A percentile compares a stretch with the other conserved stretches of the same genome.
These are phyloP conservation scores for Dryobates pubescens DNA, from an alignment of 2,797 vertebrate genomes.

Conservation along the genomic window DNA sequence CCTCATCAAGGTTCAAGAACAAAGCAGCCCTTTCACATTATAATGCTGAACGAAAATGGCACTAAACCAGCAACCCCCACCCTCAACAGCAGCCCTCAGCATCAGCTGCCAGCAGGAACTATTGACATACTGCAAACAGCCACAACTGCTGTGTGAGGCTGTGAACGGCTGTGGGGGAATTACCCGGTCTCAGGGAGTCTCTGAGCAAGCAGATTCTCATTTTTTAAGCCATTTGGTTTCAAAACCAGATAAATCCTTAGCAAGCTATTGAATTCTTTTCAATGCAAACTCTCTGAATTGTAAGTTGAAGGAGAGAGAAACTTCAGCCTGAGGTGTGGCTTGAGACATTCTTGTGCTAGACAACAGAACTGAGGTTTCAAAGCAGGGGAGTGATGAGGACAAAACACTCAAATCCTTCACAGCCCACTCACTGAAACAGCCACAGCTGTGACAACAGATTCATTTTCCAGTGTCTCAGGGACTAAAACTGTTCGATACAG, in stretches of 20 bases:
- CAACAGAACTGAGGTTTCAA: not conserved
- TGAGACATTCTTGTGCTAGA: not conserved
- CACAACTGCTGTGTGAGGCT: not conserved
- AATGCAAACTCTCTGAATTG: not conserved
- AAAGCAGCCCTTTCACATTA: not conserved
- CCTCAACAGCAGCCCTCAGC: not conserved
- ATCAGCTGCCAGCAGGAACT: not conserved
- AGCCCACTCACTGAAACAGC: not conserved
- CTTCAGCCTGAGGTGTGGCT: not conserved
- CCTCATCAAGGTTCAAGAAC: not conserved
- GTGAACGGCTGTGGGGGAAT: not conserved
- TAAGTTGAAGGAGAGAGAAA: not conserved
- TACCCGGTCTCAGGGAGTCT: not conserved
- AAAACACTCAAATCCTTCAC: not conserved
- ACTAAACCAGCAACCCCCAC: not conserved
- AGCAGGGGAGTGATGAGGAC: not conserved
- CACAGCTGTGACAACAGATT: not conserved
- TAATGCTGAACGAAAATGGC: not conserved
- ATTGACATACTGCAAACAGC: not conserved
- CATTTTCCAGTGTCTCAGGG: not conserved
- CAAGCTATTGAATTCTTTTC: not conserved
- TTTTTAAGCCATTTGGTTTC: not conserved
- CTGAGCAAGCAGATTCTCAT: not conserved
- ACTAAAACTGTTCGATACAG: accelerated
- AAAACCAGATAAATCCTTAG: not conserved